A percentile compares a stretch with the other conserved stretches of the same genome.
Conservation (phyloP, 2,797 vertebrate genomes). For the Karalla daura region DNA sequence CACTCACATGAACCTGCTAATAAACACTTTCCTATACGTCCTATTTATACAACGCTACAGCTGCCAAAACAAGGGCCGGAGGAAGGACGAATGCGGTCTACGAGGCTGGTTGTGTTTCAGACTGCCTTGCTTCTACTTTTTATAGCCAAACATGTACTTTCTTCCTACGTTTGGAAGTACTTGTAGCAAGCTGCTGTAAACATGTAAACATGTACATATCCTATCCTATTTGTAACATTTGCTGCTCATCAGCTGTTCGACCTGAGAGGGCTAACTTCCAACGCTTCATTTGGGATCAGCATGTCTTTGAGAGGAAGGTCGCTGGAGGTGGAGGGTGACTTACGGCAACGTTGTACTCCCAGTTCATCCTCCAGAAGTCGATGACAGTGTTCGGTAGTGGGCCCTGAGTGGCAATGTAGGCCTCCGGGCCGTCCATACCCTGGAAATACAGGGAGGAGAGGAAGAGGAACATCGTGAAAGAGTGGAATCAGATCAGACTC, state of each 20-base stretch:
- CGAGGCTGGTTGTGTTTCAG: no score
- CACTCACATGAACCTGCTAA: slow-evolving; percentile 11
- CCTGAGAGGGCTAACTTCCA: slow-evolving; percentile 41
- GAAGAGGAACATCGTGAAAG: not conserved
- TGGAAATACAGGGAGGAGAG: no score
- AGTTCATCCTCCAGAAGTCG: slow-evolving; percentile 99
- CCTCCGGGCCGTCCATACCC: slow-evolving; percentile 93
- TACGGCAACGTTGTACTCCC: slow-evolving; percentile 95
- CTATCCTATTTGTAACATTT: no score
- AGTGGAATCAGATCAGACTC: no score
- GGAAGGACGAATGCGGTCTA: no score
- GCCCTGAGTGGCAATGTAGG: slow-evolving; percentile 97
- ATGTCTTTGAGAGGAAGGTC: no score
- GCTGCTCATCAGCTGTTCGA: slow-evolving; percentile 21
- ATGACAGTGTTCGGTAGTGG: slow-evolving; percentile 95
- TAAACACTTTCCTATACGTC: not conserved
- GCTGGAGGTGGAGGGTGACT: slow-evolving; percentile 83
- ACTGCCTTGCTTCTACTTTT: no score
- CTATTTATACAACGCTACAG: not conserved
- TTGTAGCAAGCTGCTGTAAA: no score
- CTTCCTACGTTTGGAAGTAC: no score
- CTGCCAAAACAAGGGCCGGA: slow-evolving; percentile 2
- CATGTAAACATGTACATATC: no score
- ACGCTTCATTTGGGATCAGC: slow-evolving; percentile 33
- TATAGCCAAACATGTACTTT: no score